phyloP scores from a whole-genome alignment of 1,140 invertebrate species.

The Atta texana region DNA sequence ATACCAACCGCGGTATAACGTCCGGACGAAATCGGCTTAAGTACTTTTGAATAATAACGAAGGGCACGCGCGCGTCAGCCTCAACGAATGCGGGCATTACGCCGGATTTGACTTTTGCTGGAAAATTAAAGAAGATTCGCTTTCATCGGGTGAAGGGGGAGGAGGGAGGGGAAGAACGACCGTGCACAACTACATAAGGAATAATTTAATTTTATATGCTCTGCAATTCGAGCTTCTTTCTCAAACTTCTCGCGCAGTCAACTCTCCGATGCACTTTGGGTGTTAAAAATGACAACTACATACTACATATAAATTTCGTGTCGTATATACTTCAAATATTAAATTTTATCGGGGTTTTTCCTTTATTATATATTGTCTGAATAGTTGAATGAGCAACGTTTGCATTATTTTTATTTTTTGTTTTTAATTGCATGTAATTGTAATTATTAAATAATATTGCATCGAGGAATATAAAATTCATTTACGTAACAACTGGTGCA shows the following conservation, averaged over 20 bases:
- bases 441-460: not conserved
- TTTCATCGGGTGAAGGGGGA: not conserved
- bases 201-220: constrained; percentile 61
- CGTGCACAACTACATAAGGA: constrained; percentile 38
- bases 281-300: constrained; percentile 1
- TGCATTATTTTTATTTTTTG: not conserved
- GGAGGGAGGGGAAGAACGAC: not conserved
- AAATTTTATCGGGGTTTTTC: not conserved
- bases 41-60: constrained; percentile 77
- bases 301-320: not conserved
- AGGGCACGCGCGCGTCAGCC: constrained; percentile 36
- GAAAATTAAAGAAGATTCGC: constrained; percentile 44
- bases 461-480: not conserved
- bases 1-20: constrained; percentile 47
- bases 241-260: not conserved
- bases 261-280: not conserved
- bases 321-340: not conserved
- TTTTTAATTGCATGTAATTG: not conserved
- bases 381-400: not conserved
- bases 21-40: constrained; percentile 77
- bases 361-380: not conserved
- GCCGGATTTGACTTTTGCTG: constrained; percentile 42
- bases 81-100: constrained; percentile 44
- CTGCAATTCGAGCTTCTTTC: constrained; percentile 28
- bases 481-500: not conserved